Conservation (phyloP, 2,113 vertebrate species). For the Oxyura jamaicensis region DNA sequence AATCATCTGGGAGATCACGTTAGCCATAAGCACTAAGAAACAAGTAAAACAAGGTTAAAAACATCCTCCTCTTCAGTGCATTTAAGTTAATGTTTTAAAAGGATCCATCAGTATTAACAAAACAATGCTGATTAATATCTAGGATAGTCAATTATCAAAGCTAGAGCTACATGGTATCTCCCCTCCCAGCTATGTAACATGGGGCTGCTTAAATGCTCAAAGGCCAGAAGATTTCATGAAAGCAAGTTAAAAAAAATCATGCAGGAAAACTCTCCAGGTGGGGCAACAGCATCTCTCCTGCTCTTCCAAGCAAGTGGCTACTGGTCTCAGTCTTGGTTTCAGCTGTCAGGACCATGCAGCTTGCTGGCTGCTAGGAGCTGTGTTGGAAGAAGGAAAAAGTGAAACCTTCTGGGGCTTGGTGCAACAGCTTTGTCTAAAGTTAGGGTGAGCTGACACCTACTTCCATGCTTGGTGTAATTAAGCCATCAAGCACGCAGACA, state of each 20-base stretch:
- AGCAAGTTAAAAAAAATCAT: not conserved
- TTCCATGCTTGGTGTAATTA: not conserved
- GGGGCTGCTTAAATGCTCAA: not conserved
- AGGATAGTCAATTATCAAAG: not conserved
- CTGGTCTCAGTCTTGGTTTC: not conserved
- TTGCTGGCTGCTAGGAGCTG: not conserved
- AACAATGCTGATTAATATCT: not conserved
- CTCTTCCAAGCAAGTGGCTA: not conserved
- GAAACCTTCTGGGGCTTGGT: not conserved
- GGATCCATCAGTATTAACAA: not conserved
- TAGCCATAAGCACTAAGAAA: not conserved
- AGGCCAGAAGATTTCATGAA: not conserved
- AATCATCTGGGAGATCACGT: not conserved
- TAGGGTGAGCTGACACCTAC: not conserved
- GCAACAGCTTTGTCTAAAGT: not conserved
- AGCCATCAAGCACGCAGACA: not conserved
- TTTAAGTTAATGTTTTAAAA: conserved; percentile 2
- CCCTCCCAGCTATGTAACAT: not conserved
- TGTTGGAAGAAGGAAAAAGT: not conserved
- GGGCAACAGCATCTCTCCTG: not conserved
- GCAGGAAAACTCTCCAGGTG: not conserved
- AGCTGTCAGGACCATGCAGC: not conserved
- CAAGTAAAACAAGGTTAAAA: not conserved
- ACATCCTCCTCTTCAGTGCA: not conserved
- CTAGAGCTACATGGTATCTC: not conserved